phyloP scores from a whole-genome alignment of 1,140 invertebrate species.

The Cydia fagiglandana region DNA sequence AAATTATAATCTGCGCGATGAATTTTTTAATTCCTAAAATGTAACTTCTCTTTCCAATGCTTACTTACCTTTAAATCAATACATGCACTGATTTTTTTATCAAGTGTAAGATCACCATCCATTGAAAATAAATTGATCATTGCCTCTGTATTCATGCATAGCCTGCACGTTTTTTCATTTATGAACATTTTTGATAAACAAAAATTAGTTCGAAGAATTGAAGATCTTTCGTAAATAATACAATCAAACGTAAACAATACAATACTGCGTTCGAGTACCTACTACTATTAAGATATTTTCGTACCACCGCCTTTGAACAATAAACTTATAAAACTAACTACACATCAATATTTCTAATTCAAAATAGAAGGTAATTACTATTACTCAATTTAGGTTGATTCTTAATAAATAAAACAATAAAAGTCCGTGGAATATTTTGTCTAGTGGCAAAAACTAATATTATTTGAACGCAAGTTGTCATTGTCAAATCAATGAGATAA shows the following conservation, averaged over 20 bases:
- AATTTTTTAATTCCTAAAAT: background rate
- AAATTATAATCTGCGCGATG: background rate
- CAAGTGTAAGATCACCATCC: conserved; percentile 30
- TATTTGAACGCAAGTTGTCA: too few species aligned
- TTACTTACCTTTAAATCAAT: conserved; percentile 33
- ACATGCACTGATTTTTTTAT: conserved; percentile 24
- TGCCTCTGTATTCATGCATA: conserved; percentile 37
- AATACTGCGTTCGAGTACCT: background rate
- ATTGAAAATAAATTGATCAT: conserved; percentile 32
- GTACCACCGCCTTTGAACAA: too few species aligned
- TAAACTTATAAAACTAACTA: too few species aligned
- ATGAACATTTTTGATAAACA: conserved; percentile 30
- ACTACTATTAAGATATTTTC: too few species aligned
- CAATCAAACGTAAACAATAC: background rate
- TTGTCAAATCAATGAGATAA: too few species aligned
- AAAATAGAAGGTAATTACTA: too few species aligned
- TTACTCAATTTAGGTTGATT: too few species aligned
- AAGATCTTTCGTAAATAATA: background rate
- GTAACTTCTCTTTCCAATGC: background rate
- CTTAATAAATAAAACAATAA: too few species aligned
- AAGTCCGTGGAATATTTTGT: too few species aligned
- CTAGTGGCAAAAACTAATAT: too few species aligned
- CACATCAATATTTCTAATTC: too few species aligned
- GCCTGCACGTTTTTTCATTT: conserved; percentile 35
- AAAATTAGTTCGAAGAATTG: background rate